Percentiles rank a stretch among this genome's conserved stretches.
Conservation (phyloP, 2,113 vertebrate genomes). For the Pygoscelis antarcticus region DNA sequence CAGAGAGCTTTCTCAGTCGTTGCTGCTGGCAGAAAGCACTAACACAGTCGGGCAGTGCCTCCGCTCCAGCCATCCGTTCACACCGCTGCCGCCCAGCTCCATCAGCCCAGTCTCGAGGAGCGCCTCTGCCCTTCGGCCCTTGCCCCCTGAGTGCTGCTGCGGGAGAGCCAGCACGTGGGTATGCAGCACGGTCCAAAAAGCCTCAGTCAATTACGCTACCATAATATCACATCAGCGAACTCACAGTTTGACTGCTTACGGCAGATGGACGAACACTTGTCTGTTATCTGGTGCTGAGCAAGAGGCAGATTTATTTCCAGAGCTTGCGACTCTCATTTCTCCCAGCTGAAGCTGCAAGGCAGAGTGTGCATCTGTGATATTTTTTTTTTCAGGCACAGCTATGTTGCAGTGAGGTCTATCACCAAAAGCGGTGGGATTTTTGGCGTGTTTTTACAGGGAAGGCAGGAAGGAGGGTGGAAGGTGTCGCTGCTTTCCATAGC, state of each 20-base stretch:
- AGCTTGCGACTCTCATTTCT: slow-evolving; percentile 82
- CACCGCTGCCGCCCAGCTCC: background rate
- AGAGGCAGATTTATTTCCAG: slow-evolving; percentile 86
- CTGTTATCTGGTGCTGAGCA: slow-evolving; percentile 74
- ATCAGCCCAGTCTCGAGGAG: background rate
- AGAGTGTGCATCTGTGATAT: slow-evolving; percentile 68
- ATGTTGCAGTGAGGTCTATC: slow-evolving; percentile 9
- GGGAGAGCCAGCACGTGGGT: background rate
- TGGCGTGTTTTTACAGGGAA: background rate
- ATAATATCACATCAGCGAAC: slow-evolving; percentile 69
- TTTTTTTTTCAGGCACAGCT: slow-evolving; percentile 36
- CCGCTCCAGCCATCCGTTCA: background rate
- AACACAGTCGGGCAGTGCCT: background rate
- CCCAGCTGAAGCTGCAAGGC: slow-evolving; percentile 78
- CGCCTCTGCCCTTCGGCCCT: background rate
- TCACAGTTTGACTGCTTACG: slow-evolving; percentile 81
- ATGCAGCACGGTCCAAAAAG: background rate
- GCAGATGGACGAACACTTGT: slow-evolving; percentile 93
- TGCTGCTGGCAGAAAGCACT: background rate
- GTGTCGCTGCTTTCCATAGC: background rate
- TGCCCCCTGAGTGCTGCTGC: accelerated
- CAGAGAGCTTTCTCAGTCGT: background rate
- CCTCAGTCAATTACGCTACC: slow-evolving; percentile 76
- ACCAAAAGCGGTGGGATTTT: slow-evolving; percentile 7
- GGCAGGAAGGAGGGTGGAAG: background rate